Conservation (phyloP, 2,113 vertebrate species). For the Stomatorhinus ivindoensis region DNA sequence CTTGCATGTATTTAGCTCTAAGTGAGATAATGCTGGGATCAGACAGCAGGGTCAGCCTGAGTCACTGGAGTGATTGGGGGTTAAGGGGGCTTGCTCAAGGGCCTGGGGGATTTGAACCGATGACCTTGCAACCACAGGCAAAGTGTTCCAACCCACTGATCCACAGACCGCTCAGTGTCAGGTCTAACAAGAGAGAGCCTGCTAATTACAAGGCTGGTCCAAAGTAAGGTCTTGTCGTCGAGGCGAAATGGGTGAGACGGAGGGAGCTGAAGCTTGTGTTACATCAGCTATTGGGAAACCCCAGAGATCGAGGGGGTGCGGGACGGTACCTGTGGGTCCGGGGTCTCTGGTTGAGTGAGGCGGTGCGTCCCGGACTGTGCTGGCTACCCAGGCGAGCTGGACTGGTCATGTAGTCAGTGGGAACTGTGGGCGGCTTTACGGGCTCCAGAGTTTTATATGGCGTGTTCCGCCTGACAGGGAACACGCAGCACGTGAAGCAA, state of each 20-base stretch:
- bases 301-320: neutral
- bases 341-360: slow-evolving; percentile 91
- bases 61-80: neutral
- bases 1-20: neutral
- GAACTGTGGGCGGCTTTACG: slow-evolving; percentile 91
- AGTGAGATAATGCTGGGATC: neutral
- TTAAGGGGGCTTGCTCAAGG: neutral
- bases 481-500: neutral
- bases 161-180: neutral
- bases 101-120: neutral
- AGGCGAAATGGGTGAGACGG: neutral
- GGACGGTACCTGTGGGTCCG: slow-evolving; percentile 86
- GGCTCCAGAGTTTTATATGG: slow-evolving; percentile 96
- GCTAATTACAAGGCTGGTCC: neutral
- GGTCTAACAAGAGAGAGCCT: neutral
- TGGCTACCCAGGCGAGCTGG: slow-evolving; percentile 84
- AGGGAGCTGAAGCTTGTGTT: neutral
- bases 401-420: slow-evolving; percentile 99
- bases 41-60: neutral
- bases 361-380: slow-evolving; percentile 88
- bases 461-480: slow-evolving; percentile 74
- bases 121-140: neutral
- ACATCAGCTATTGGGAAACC: too few relatives aligned
- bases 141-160: neutral
- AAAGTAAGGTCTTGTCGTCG: neutral